Percentiles rank a stretch among this genome's conserved stretches.
phyloP scores from a whole-genome alignment of 2,888 invertebrate species.

The Phaedon cochleariae region DNA sequence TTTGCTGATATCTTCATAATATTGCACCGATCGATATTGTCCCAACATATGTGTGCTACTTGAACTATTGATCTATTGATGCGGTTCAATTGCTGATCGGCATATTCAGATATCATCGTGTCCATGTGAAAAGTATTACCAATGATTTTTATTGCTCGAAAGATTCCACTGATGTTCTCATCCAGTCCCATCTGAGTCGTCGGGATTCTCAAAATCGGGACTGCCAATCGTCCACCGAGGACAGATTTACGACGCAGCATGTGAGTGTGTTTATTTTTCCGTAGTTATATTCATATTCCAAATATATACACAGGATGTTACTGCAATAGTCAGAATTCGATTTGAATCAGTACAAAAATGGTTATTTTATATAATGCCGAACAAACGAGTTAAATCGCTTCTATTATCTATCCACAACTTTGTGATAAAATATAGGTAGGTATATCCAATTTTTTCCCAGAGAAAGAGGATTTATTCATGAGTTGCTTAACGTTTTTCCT shows the following conservation, averaged over 20 bases:
- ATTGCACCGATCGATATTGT: too few relatives aligned
- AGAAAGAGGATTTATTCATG: too few relatives aligned
- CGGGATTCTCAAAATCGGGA: slow-evolving; percentile 17
- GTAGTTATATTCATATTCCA: not conserved
- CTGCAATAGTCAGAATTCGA: not conserved
- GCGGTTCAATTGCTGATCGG: too few relatives aligned
- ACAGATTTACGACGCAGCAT: slow-evolving; percentile 29
- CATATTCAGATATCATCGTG: too few relatives aligned
- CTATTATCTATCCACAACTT: too few relatives aligned
- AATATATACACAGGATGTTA: not conserved
- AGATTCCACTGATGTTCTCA: slow-evolving; percentile 21
- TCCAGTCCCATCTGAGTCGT: slow-evolving; percentile 13
- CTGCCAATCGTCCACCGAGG: slow-evolving; percentile 13
- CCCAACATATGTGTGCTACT: too few relatives aligned
- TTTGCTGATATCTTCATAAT: too few relatives aligned
- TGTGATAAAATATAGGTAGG: too few relatives aligned
- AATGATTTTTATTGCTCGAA: slow-evolving; percentile 31
- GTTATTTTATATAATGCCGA: not conserved
- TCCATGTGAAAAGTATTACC: slow-evolving; percentile 11
- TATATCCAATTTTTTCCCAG: too few relatives aligned
- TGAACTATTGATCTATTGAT: too few relatives aligned
- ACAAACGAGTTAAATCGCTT: too few relatives aligned
- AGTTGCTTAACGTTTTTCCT: too few relatives aligned
- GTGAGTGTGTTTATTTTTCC: slow-evolving; percentile 35
- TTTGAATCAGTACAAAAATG: not conserved